Evolutionary conservation across 2,888 invertebrate genomes (phyloP).

Genomic region (Cephus sareptanus): DNA sequence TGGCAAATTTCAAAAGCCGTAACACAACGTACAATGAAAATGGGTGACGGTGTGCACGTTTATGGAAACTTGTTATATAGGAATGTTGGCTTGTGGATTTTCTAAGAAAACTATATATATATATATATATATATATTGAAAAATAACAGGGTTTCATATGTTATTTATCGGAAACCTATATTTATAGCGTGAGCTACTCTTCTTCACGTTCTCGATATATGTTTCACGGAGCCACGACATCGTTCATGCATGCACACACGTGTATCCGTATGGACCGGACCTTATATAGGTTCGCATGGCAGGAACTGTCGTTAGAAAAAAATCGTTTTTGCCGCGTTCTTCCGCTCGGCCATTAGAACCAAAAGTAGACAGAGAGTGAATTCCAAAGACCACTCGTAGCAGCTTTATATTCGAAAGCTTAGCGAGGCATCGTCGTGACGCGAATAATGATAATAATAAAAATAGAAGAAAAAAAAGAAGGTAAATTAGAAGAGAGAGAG

Average conservation of each 20-base stretch:
- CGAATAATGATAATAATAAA: neutral
- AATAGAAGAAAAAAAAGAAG: neutral
- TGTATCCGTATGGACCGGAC: neutral
- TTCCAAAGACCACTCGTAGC: neutral
- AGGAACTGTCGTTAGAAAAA: neutral
- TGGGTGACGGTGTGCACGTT: neutral
- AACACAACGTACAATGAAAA: neutral
- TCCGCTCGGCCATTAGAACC: neutral
- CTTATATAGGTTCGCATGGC: neutral
- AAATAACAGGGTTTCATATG: neutral
- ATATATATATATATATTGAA: neutral
- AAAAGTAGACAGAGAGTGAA: neutral
- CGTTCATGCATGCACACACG: neutral
- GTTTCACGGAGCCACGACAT: neutral
- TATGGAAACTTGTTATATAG: neutral
- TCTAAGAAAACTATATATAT: neutral
- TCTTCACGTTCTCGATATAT: neutral
- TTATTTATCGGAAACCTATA: slow-evolving; percentile 5
- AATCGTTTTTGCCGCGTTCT: neutral
- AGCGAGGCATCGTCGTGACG: neutral
- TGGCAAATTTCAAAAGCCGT: neutral
- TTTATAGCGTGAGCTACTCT: neutral
- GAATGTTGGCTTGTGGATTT: neutral
- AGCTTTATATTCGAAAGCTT: neutral
- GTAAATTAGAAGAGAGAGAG: neutral